Conservation (phyloP, 1,140 invertebrate genomes). For the Caenorhabditis brenneri region DNA sequence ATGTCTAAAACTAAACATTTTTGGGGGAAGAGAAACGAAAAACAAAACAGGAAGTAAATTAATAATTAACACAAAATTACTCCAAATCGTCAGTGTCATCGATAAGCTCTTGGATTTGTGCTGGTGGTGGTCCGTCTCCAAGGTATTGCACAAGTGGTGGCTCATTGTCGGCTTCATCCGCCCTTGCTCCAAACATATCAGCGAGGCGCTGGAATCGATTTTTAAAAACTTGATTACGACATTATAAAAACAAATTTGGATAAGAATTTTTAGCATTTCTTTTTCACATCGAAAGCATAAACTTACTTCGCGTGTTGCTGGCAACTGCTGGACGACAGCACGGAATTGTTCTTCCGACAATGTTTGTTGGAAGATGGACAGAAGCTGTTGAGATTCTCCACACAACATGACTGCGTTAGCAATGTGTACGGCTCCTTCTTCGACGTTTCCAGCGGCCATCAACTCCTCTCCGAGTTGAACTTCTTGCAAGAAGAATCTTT, state of each 20-base stretch:
- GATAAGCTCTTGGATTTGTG: slow-evolving; percentile 50
- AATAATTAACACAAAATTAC: slow-evolving; percentile 32
- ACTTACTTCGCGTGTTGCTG: slow-evolving; percentile 53
- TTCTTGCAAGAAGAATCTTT: slow-evolving; percentile 73
- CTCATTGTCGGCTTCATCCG: slow-evolving; percentile 34
- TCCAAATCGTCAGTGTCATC: slow-evolving; percentile 52
- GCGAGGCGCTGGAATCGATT: slow-evolving; percentile 46
- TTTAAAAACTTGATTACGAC: too few relatives aligned
- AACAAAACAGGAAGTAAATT: neutral
- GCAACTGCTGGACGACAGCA: slow-evolving; percentile 54
- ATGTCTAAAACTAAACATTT: neutral
- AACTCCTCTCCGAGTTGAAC: slow-evolving; percentile 73
- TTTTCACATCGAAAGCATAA: neutral
- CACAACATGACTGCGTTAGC: slow-evolving; percentile 93
- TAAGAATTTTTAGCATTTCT: too few relatives aligned
- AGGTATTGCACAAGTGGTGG: slow-evolving; percentile 19
- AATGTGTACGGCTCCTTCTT: slow-evolving; percentile 89
- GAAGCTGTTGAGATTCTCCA: slow-evolving; percentile 87
- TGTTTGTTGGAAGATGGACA: slow-evolving; percentile 91
- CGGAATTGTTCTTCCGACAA: slow-evolving; percentile 80
- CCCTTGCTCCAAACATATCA: slow-evolving; percentile 47
- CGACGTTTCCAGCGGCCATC: slow-evolving; percentile 71
- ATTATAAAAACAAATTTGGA: too few relatives aligned
- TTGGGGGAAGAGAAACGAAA: neutral
- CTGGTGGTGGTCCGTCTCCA: slow-evolving; percentile 38